These are phyloP conservation scores for Noturus placidus DNA, from an alignment of 2,113 vertebrate genomes.

Conservation along the genomic window DNA sequence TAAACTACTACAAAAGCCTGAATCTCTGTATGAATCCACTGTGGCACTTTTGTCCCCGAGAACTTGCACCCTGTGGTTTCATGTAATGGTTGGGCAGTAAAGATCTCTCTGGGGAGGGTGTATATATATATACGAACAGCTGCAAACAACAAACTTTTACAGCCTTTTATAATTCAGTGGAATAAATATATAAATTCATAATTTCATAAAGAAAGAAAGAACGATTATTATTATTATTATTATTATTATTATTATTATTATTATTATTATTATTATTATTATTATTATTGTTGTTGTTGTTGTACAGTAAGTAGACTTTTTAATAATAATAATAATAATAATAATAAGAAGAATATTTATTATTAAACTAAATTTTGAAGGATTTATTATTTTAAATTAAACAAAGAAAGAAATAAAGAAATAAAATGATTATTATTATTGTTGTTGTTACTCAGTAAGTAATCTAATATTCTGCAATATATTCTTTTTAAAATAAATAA, in stretches of 20 bases:
- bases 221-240: neutral
- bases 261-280: neutral
- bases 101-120: neutral
- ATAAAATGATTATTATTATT: neutral
- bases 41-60: neutral
- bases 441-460: no score
- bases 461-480: no score
- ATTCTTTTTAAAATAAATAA: no score
- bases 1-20: neutral
- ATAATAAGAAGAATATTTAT: neutral
- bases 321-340: neutral
- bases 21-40: neutral
- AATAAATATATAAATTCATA: neutral
- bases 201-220: neutral
- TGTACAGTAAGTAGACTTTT: no score
- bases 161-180: neutral
- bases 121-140: neutral
- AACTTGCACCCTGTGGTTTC: slow-evolving; percentile 2
- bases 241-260: no score
- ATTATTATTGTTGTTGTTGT: no score
- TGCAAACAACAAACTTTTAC: neutral
- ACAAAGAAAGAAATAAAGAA: neutral
- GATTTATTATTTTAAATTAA: neutral
- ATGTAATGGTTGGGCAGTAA: neutral
- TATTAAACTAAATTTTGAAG: neutral